Conservation (phyloP, 2,797 vertebrate genomes). For the Gymnoscopelus braueri region DNA sequence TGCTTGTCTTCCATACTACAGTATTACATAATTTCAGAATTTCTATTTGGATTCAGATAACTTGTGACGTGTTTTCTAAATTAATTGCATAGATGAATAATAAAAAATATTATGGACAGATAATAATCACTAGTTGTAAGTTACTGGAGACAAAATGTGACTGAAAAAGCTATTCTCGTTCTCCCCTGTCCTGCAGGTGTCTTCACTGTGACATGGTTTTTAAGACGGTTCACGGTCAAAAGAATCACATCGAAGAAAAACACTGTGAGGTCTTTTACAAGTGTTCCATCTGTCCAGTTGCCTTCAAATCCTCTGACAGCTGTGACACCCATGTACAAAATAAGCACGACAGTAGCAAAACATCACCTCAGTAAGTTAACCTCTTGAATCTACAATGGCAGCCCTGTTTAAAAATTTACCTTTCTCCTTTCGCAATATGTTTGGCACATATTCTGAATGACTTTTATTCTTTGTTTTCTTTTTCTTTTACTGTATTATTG, state of each 20-base stretch:
- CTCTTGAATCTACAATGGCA: background rate
- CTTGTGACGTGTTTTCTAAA: too few species aligned
- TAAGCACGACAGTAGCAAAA: constrained; percentile 83
- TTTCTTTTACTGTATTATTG: background rate
- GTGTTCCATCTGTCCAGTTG: constrained; percentile 92
- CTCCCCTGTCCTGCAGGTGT: constrained; percentile 81
- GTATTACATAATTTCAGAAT: too few species aligned
- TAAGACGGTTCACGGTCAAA: constrained; percentile 89
- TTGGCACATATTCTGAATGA: constrained; percentile 8
- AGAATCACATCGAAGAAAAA: constrained; percentile 92
- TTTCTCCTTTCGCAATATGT: background rate
- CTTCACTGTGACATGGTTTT: constrained; percentile 94
- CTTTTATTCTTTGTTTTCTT: background rate
- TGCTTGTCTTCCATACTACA: too few species aligned
- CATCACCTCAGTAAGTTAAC: constrained; percentile 87
- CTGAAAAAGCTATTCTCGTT: background rate
- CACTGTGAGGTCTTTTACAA: constrained; percentile 95
- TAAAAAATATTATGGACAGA: too few species aligned
- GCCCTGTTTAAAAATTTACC: constrained; percentile 1
- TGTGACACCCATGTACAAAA: constrained; percentile 86
- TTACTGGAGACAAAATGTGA: too few species aligned
- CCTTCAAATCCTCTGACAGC: constrained; percentile 91
- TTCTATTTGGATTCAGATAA: too few species aligned
- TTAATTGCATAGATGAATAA: too few species aligned
- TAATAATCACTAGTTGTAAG: background rate